Base-by-base conservation (phyloP, 2,797 vertebrate species). In the Chelmon rostratus region DNA sequence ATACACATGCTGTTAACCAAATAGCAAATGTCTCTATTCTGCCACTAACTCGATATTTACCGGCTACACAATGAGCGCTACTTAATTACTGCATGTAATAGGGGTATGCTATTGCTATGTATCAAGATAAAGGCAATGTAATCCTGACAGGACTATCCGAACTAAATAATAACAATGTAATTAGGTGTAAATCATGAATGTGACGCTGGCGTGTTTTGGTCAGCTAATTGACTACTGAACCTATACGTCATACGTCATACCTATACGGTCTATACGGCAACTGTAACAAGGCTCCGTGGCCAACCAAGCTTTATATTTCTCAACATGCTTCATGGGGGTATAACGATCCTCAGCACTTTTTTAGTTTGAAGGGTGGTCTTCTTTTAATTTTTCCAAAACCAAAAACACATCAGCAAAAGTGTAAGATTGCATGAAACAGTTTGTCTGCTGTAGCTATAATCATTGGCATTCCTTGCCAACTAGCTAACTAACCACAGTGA, bases 1-100 rank as follows among this genome's bases (percentile, higher is more conserved):
- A 66, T 25, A 68, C 40, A 58, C 28, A 15, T 16, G 31, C 58
- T 73, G 53, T 75, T 66, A 58, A 66, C 70, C 59, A 73, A 69
- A 74, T 56, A 25, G 38, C 1, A 66, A 79, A 75, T 28, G 23
- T 59, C n/a, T 68, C 28, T 44, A 9, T 37, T 76, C 15, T 73
- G 33, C 21, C 16, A 16, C 44, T 54, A 40, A 40, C 18, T 59
- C 21, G 68, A 74, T 42, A 61, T 56, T 46, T 52, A 68, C 23
- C 23, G 0, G 28, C 21, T 61, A 54, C 46, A 66, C 23, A 44
- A 38, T 66, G 23, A 69, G 11, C 5, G 1, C 25, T 4, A 18
- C 6, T 50, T 35, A 19, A 74, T 58, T 50, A 19, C 5, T 67
- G 33, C 33, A 58, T 44, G 19, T 58, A 37, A 6, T 62, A n/a